These are phyloP conservation scores for Monodelphis domestica DNA, from an alignment of 2,797 vertebrate genomes.

Conservation along the genomic window DNA sequence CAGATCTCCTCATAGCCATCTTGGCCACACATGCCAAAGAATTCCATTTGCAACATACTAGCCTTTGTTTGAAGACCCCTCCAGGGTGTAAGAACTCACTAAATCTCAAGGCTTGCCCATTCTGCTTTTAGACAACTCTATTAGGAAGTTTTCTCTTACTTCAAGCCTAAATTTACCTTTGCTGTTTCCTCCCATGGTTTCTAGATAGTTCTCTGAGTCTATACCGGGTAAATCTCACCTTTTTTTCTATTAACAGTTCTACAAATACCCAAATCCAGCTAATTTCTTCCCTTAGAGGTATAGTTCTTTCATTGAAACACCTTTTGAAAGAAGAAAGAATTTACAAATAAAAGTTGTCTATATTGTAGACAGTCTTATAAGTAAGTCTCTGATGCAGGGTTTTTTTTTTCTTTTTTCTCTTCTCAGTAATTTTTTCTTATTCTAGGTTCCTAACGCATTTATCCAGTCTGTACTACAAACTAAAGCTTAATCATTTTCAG, in stretches of 20 bases:
- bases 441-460: background rate
- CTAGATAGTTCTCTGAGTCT: background rate
- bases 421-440: background rate
- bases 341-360: background rate
- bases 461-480: background rate
- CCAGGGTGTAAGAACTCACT: background rate
- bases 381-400: background rate
- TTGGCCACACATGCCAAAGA: background rate
- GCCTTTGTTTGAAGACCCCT: background rate
- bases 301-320: too few species aligned
- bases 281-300: too few species aligned
- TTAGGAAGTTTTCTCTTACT: background rate
- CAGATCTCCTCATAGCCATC: background rate
- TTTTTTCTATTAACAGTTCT: background rate
- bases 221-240: background rate
- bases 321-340: background rate
- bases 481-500: background rate
- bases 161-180: background rate
- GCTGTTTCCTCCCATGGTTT: background rate
- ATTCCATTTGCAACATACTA: background rate
- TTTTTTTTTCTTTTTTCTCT: background rate
- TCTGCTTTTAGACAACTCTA: background rate
- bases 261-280: background rate
- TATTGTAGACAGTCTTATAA: background rate
- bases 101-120: background rate